These are phyloP conservation scores for Sciurus vulgaris DNA, from an alignment of 2,797 vertebrate species.

Conservation along the genomic window DNA sequence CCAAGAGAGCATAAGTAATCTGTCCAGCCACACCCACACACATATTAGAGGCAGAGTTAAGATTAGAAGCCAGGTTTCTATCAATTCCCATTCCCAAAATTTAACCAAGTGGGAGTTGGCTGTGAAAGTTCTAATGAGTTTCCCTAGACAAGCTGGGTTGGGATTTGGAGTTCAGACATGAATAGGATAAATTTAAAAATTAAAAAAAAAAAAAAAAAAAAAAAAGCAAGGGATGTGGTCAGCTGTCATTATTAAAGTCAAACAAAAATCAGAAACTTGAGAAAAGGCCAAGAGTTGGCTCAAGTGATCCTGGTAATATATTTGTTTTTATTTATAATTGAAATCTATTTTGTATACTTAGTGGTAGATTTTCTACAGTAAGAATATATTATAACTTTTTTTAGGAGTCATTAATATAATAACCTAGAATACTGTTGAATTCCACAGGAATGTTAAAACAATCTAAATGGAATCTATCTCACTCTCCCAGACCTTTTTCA, in stretches of 20 bases:
- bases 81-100: neutral
- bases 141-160: neutral
- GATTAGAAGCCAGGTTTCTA: neutral
- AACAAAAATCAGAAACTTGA: neutral
- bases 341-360: slow-evolving; percentile 28
- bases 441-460: slow-evolving; percentile 29
- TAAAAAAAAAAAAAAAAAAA: neutral
- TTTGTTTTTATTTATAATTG: slow-evolving; percentile 28
- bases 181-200: neutral
- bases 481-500: neutral
- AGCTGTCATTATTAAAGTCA: neutral
- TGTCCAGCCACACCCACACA: neutral
- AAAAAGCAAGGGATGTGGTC: neutral
- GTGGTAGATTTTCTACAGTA: neutral
- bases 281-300: neutral
- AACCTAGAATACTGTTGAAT: slow-evolving; percentile 54
- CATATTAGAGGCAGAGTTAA: slow-evolving; percentile 25
- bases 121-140: slow-evolving; percentile 13
- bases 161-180: neutral
- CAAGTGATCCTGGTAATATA: neutral
- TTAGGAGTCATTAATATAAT: neutral
- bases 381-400: slow-evolving; percentile 34
- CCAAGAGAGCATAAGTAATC: slow-evolving; percentile 14
- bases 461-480: neutral
- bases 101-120: neutral